These are phyloP conservation scores for Clunio marinus DNA, from an alignment of 2,888 invertebrate species.

Conservation along the genomic window DNA sequence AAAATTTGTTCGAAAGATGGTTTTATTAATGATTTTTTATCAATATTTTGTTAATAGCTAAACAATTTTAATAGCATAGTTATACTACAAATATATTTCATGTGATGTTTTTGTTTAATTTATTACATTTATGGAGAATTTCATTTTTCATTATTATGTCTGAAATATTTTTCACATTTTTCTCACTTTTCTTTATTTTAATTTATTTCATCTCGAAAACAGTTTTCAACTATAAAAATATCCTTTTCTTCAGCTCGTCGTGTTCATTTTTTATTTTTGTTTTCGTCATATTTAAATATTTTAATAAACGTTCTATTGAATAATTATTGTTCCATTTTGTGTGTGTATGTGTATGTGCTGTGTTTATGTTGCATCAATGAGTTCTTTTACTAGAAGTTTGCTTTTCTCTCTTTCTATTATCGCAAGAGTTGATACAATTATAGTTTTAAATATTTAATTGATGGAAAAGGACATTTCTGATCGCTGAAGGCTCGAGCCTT, in stretches of 20 bases:
- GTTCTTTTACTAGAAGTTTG: not conserved
- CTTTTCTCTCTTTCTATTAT: not conserved
- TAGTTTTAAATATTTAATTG: not conserved
- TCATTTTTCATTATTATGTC: too few species aligned
- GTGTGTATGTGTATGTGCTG: not conserved
- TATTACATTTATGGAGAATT: not conserved
- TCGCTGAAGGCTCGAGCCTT: too few species aligned
- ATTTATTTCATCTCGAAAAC: not conserved
- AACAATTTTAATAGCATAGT: not conserved
- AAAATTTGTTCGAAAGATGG: slow-evolving; percentile 2
- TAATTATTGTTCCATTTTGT: not conserved
- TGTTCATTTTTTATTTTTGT: not conserved
- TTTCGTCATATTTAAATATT: too few species aligned
- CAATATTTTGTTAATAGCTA: not conserved
- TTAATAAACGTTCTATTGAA: too few species aligned
- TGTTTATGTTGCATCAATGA: not conserved
- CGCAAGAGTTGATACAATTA: not conserved
- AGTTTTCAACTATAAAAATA: not conserved
- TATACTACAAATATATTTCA: not conserved
- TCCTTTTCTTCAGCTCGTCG: not conserved
- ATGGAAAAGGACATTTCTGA: not conserved
- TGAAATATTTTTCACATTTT: not conserved
- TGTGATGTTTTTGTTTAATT: not conserved
- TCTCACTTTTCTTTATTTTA: not conserved
- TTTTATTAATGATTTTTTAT: not conserved